Evolutionary conservation across 2,113 vertebrate genomes (phyloP).

Genomic region (Gracilinanus agilis): DNA sequence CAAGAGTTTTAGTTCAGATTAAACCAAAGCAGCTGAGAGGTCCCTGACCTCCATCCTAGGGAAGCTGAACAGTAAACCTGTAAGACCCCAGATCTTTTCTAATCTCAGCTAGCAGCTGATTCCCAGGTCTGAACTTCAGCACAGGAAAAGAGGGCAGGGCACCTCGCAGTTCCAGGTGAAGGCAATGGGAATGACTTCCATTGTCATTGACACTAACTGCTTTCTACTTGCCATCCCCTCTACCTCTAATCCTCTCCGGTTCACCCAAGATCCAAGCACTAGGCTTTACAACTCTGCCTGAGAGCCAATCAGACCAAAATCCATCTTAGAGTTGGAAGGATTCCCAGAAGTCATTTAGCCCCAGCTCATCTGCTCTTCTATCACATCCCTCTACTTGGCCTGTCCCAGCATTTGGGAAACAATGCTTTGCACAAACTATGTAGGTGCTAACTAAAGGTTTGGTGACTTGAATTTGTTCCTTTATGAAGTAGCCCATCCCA

Average conservation of each 20-base stretch:
- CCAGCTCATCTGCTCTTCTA: too few relatives aligned
- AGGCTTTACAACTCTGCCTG: not conserved
- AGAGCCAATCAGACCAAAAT: conserved; percentile 32
- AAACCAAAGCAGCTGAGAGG: not conserved
- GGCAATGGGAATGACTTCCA: conserved; percentile 8
- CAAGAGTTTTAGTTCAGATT: not conserved
- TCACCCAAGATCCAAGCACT: not conserved
- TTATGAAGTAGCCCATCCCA: not conserved
- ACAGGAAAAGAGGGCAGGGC: conserved; percentile 5
- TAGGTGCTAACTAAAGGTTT: not conserved
- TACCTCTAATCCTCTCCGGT: not conserved
- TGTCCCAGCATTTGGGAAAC: not conserved
- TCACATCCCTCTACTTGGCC: not conserved
- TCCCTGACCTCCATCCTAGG: not conserved
- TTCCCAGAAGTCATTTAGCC: too few relatives aligned
- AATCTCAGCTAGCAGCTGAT: not conserved
- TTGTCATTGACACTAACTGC: not conserved
- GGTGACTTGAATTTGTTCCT: not conserved
- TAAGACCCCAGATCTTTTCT: not conserved
- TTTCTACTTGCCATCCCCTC: conserved; percentile 28
- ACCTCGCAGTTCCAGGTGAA: not conserved
- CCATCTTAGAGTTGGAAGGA: not conserved
- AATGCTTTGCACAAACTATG: not conserved
- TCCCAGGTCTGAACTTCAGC: conserved; percentile 5
- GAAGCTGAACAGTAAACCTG: conserved; percentile 47